A percentile compares a stretch with the other conserved stretches of the same genome.
Evolutionary conservation across 2,113 vertebrate species (phyloP).

Genomic region (Engystomops pustulosus): DNA sequence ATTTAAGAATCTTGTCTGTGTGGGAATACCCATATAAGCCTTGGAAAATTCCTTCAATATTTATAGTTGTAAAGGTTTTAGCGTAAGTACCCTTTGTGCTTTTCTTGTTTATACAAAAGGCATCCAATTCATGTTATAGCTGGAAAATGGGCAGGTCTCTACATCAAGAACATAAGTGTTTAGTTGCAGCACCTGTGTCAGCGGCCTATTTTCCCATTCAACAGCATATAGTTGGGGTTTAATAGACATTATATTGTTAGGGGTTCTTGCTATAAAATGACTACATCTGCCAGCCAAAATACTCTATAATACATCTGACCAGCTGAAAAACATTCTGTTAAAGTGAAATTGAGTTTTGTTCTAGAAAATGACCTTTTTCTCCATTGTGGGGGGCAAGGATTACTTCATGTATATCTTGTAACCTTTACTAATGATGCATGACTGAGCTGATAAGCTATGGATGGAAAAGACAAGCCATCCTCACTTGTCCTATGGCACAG

Average conservation of each 20-base stretch:
- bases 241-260: too few species aligned
- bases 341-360: neutral
- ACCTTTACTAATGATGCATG: neutral
- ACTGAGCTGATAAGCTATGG: neutral
- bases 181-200: neutral
- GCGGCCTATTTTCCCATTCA: neutral
- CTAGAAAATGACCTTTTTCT: neutral
- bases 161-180: neutral
- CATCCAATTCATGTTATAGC: too few species aligned
- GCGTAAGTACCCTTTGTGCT: too few species aligned
- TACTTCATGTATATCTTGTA: slow-evolving; percentile 4
- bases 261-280: neutral
- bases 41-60: too few species aligned
- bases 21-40: too few species aligned
- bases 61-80: too few species aligned
- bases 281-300: neutral
- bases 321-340: neutral
- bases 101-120: too few species aligned
- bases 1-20: too few species aligned
- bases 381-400: neutral
- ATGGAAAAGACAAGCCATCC: slow-evolving; percentile 4
- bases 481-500: neutral
- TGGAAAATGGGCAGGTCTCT: too few species aligned
- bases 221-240: neutral
- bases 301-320: neutral